Conservation (phyloP, 1,140 invertebrate genomes). For the Drosophila hydei region DNA sequence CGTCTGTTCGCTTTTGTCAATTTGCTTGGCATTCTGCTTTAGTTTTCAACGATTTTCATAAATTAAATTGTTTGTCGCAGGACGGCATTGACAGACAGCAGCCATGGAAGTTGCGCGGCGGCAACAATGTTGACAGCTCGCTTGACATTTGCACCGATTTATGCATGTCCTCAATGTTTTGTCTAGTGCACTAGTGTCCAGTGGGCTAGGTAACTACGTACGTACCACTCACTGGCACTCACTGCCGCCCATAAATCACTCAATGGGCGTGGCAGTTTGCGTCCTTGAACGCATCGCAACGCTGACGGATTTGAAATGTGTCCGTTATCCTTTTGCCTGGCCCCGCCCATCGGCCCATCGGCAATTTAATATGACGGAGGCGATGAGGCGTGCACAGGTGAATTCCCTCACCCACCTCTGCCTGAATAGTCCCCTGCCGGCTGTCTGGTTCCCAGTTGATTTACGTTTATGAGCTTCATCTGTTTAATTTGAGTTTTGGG, state of each 20-base stretch:
- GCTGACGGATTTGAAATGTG: slow-evolving; percentile 17
- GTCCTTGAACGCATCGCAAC: slow-evolving; percentile 21
- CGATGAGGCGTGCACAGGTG: slow-evolving; percentile 14
- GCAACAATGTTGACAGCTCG: slow-evolving; percentile 40
- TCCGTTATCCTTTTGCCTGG: slow-evolving; percentile 23
- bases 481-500: slow-evolving; percentile 33
- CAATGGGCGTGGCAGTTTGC: slow-evolving; percentile 30
- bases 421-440: neutral
- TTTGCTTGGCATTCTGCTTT: slow-evolving; percentile 67
- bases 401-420: neutral
- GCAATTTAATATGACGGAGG: slow-evolving; percentile 22
- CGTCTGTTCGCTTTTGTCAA: slow-evolving; percentile 55
- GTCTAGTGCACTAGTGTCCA: slow-evolving; percentile 11
- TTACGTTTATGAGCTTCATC: slow-evolving; percentile 38
- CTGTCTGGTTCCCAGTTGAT: slow-evolving; percentile 4
- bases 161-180: slow-evolving; percentile 21
- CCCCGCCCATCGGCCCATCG: neutral
- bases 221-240: slow-evolving; percentile 7
- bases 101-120: slow-evolving; percentile 22
- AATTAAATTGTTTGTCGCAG: slow-evolving; percentile 79
- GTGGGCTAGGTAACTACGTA: slow-evolving; percentile 15
- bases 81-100: slow-evolving; percentile 58
- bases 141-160: slow-evolving; percentile 53
- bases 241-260: slow-evolving; percentile 41
- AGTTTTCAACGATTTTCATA: slow-evolving; percentile 72